Percentiles rank a stretch among this genome's conserved stretches.
Conservation (phyloP, 2,888 invertebrate species). For the Eudemis profundana region DNA sequence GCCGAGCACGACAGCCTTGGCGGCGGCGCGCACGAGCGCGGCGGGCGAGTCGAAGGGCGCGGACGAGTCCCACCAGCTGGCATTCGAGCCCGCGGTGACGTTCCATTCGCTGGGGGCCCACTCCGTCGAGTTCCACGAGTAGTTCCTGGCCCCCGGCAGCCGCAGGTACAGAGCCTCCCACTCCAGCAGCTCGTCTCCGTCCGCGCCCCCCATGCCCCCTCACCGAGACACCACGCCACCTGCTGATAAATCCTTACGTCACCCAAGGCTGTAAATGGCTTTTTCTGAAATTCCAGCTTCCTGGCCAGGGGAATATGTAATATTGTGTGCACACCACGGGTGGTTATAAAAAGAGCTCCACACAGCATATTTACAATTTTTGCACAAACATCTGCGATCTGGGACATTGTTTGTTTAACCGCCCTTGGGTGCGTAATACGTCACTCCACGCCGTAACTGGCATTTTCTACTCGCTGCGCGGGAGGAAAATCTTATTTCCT, state of each 20-base stretch:
- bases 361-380: too few relatives aligned
- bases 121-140: constrained; percentile 70
- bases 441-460: too few relatives aligned
- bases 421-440: too few relatives aligned
- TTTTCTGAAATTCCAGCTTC: not conserved
- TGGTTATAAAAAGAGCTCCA: too few relatives aligned
- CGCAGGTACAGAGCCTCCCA: constrained; percentile 78
- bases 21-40: constrained; percentile 86
- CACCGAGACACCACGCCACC: constrained; percentile 72
- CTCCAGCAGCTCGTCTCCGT: constrained; percentile 72
- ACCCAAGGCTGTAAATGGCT: not conserved
- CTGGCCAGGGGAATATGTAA: too few relatives aligned
- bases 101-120: constrained; percentile 71
- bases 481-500: too few relatives aligned
- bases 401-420: too few relatives aligned
- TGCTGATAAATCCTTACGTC: constrained; percentile 53
- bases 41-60: constrained; percentile 81
- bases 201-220: constrained; percentile 82
- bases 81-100: constrained; percentile 66
- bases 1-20: constrained; percentile 85
- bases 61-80: constrained; percentile 74
- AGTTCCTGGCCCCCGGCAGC: constrained; percentile 65
- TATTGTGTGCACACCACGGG: too few relatives aligned
- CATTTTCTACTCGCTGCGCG: too few relatives aligned
- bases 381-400: too few relatives aligned